Conservation (phyloP, 1,140 invertebrate species). For the Ridgeia piscesae region DNA sequence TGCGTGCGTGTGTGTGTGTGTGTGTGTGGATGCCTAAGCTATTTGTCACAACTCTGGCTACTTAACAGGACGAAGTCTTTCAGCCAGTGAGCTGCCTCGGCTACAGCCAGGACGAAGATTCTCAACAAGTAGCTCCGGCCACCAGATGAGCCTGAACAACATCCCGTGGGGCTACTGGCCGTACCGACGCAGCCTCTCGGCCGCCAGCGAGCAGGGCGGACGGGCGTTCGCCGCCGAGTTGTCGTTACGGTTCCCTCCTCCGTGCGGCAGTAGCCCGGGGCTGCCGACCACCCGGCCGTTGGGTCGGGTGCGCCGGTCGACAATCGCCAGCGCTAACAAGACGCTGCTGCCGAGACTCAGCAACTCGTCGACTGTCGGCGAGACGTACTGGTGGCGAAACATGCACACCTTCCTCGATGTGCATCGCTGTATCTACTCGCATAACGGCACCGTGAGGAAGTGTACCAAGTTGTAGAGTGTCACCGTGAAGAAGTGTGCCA, state of each 20-base stretch:
- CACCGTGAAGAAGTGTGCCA: neutral
- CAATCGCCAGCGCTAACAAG: neutral
- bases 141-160: neutral
- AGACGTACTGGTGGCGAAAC: neutral
- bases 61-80: no score
- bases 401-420: neutral
- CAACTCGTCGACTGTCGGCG: neutral
- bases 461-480: neutral
- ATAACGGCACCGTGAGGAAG: neutral
- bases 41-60: no score
- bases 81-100: no score
- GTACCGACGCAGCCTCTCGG: neutral
- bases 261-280: neutral
- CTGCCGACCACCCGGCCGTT: neutral
- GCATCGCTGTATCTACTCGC: neutral
- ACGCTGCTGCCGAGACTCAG: neutral
- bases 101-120: no score
- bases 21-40: no score
- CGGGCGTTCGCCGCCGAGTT: neutral
- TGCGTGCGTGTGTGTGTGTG: no score
- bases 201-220: neutral
- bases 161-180: neutral
- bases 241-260: neutral
- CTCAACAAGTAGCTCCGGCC: no score
- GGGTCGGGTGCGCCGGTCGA: neutral